These are phyloP conservation scores for Hirtodrosophila alboralis DNA, from an alignment of 2,888 invertebrate species.

Conservation along the genomic window DNA sequence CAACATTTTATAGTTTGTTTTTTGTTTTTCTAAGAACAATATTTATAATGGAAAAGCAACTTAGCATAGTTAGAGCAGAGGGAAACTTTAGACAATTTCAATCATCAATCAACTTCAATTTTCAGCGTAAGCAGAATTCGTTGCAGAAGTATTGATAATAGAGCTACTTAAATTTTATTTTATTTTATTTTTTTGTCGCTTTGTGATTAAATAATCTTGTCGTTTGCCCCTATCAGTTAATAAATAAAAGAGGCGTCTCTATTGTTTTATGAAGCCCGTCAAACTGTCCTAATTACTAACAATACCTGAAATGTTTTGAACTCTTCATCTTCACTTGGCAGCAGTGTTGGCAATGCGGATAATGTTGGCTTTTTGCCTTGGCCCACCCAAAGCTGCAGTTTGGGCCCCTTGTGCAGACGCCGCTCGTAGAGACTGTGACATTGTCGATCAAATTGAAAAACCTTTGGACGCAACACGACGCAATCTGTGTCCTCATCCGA, in stretches of 20 bases:
- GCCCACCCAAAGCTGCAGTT: slow-evolving; percentile 73
- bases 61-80: no score
- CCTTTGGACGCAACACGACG: slow-evolving; percentile 65
- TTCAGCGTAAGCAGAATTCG: slow-evolving; percentile 8
- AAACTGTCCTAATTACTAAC: slow-evolving; percentile 30
- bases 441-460: slow-evolving; percentile 34
- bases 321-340: slow-evolving; percentile 51
- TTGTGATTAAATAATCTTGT: slow-evolving; percentile 13
- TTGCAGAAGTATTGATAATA: slow-evolving; percentile 16
- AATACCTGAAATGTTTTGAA: slow-evolving; percentile 60
- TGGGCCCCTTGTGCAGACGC: slow-evolving; percentile 76
- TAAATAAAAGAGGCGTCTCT: slow-evolving; percentile 10
- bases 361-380: slow-evolving; percentile 31
- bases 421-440: slow-evolving; percentile 74
- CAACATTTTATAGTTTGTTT: no score
- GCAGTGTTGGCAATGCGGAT: slow-evolving; percentile 1
- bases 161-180: neutral
- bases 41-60: no score
- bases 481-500: slow-evolving; percentile 36
- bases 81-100: neutral
- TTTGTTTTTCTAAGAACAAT: no score
- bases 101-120: slow-evolving; percentile 31
- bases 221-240: slow-evolving; percentile 27
- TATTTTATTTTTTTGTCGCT: slow-evolving; percentile 4
- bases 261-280: slow-evolving; percentile 21